A percentile compares a stretch with the other conserved stretches of the same genome.
These are phyloP conservation scores for Pangasius djambal DNA, from an alignment of 2,797 vertebrate species.

Conservation along the genomic window DNA sequence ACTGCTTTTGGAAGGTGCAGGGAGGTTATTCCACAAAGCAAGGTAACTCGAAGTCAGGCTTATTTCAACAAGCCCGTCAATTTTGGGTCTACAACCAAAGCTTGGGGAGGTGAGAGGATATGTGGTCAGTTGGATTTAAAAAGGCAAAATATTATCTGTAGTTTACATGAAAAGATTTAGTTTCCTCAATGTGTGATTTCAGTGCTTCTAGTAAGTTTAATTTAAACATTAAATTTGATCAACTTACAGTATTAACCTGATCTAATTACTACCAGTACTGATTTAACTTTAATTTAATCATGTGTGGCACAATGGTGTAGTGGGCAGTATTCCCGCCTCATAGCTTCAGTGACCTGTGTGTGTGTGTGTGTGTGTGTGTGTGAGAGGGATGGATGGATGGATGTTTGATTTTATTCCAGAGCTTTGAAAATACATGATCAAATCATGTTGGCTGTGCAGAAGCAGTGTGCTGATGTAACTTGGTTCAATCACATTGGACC, in stretches of 20 bases:
- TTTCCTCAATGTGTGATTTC: neutral
- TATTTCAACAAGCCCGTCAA: neutral
- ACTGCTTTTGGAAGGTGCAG: neutral
- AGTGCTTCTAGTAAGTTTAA: neutral
- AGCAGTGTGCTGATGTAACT: neutral
- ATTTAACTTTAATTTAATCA: neutral
- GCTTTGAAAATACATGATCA: neutral
- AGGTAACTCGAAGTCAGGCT: neutral
- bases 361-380: too few species aligned
- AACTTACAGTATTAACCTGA: neutral
- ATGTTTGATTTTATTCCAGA: neutral
- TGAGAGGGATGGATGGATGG: too few species aligned
- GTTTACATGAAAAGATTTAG: too few species aligned
- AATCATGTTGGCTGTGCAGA: neutral
- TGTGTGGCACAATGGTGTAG: neutral
- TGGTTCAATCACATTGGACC: neutral
- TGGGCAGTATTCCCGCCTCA: neutral
- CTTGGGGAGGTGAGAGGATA: too few species aligned
- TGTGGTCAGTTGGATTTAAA: too few species aligned
- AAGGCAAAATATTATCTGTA: too few species aligned
- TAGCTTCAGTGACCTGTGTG: neutral
- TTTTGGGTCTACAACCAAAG: neutral
- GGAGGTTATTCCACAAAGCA: neutral
- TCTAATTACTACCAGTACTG: neutral
- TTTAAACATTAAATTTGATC: neutral